Evolutionary conservation across 2,797 vertebrate genomes (phyloP).

Genomic region (Pagetopsis macropterus): DNA sequence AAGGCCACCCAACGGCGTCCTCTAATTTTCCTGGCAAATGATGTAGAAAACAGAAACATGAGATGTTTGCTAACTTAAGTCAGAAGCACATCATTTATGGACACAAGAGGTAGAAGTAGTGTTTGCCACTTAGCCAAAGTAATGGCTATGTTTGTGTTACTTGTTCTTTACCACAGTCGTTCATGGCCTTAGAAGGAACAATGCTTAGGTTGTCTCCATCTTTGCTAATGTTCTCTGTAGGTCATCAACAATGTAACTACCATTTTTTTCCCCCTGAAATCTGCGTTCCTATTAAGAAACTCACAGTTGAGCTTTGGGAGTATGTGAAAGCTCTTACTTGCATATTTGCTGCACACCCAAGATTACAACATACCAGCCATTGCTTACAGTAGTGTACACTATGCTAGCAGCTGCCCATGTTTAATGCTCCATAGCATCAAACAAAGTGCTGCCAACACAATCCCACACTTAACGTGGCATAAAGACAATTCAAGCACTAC

Average conservation of each 20-base stretch:
- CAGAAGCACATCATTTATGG: constrained; percentile 42
- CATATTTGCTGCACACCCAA: constrained; percentile 3
- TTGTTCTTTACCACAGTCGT: constrained; percentile 35
- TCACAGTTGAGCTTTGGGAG: background rate
- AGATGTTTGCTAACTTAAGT: constrained; percentile 42
- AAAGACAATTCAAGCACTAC: background rate
- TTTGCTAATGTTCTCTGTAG: constrained; percentile 18
- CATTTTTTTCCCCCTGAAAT: constrained; percentile 22
- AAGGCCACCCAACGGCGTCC: constrained; percentile 58
- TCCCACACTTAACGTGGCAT: constrained; percentile 6
- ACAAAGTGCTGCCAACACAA: background rate
- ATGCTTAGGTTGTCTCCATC: constrained; percentile 19
- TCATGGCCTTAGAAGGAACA: constrained; percentile 34
- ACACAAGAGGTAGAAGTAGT: constrained; percentile 11
- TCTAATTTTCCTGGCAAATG: constrained; percentile 61
- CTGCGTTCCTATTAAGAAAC: constrained; percentile 6
- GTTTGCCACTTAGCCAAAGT: constrained; percentile 12
- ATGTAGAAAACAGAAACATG: constrained; percentile 43
- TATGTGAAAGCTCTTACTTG: background rate
- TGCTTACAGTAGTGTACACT: too few relatives aligned
- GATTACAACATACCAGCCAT: background rate
- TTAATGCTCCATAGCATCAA: constrained; percentile 11
- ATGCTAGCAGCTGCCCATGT: background rate
- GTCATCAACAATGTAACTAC: constrained; percentile 23
- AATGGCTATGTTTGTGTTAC: constrained; percentile 36